These are phyloP conservation scores for Asobara japonica DNA, from an alignment of 1,140 invertebrate genomes.

Conservation along the genomic window DNA sequence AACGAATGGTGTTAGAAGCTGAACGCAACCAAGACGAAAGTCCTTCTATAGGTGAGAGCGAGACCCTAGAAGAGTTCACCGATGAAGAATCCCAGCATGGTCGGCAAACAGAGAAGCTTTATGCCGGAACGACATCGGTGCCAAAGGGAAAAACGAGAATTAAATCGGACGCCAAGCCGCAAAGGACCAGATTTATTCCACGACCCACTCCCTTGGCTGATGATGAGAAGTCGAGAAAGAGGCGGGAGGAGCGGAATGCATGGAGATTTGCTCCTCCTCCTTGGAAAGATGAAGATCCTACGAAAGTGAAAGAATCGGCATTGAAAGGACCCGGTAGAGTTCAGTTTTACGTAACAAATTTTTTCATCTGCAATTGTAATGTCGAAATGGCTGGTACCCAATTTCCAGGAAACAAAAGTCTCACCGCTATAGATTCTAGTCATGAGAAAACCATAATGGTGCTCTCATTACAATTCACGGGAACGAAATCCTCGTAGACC, in stretches of 20 bases:
- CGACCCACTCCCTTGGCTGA: not conserved
- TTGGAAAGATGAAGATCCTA: conserved; percentile 25
- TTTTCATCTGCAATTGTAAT: too few species aligned
- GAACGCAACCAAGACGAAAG: too few species aligned
- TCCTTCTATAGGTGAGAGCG: too few species aligned
- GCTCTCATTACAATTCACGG: too few species aligned
- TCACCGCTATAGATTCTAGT: too few species aligned
- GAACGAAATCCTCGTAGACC: too few species aligned
- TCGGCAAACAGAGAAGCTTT: not conserved
- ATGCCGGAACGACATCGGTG: conserved; percentile 9
- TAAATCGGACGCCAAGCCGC: conserved; percentile 7
- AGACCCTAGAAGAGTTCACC: not conserved
- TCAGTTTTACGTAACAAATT: not conserved
- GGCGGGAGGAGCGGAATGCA: conserved; percentile 31
- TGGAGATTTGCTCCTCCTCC: conserved; percentile 43
- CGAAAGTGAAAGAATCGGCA: conserved; percentile 17
- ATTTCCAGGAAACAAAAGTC: too few species aligned
- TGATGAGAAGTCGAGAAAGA: conserved; percentile 10
- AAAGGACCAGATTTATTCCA: not conserved
- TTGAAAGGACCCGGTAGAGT: conserved; percentile 35
- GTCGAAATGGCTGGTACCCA: too few species aligned
- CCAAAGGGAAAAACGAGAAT: conserved; percentile 8
- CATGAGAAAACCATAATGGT: too few species aligned
- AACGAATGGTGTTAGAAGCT: too few species aligned
- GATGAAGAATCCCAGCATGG: conserved; percentile 14